phyloP scores from a whole-genome alignment of 1,140 invertebrate genomes.

The Elymnias hypermnestra region DNA sequence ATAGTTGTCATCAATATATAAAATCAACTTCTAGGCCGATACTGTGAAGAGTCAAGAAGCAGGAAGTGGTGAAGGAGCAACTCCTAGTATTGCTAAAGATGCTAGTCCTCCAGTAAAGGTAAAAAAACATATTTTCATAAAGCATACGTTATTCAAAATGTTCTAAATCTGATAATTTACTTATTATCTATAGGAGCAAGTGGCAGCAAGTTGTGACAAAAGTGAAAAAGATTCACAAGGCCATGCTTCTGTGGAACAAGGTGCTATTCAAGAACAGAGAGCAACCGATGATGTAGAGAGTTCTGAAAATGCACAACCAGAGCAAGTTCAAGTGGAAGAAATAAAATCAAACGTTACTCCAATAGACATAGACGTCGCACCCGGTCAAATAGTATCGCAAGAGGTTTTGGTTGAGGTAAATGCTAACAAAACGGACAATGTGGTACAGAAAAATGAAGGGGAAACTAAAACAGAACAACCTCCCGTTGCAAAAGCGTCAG shows the following conservation, averaged over 20 bases:
- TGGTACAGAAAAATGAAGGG: neutral
- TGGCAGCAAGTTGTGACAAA: neutral
- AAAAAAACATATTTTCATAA: too few relatives aligned
- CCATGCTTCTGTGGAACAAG: neutral
- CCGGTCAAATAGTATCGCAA: neutral
- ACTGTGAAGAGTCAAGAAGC: slow-evolving; percentile 15
- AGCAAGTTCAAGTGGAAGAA: neutral
- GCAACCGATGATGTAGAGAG: neutral
- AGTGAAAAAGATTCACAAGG: neutral
- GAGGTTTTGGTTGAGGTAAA: neutral
- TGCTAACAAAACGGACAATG: neutral
- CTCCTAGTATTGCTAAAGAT: neutral
- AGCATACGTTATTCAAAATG: too few relatives aligned
- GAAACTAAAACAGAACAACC: neutral
- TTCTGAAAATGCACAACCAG: neutral
- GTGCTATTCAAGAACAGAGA: neutral
- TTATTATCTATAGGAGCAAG: neutral
- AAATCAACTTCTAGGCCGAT: slow-evolving; percentile 13
- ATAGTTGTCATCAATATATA: neutral
- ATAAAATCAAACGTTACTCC: neutral
- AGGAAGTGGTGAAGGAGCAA: slow-evolving; percentile 22
- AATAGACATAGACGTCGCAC: neutral
- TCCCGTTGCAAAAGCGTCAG: too few relatives aligned
- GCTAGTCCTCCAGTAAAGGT: too few relatives aligned
- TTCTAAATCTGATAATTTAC: neutral